phyloP scores from a whole-genome alignment of 2,113 vertebrate species.

The Calypte anna region DNA sequence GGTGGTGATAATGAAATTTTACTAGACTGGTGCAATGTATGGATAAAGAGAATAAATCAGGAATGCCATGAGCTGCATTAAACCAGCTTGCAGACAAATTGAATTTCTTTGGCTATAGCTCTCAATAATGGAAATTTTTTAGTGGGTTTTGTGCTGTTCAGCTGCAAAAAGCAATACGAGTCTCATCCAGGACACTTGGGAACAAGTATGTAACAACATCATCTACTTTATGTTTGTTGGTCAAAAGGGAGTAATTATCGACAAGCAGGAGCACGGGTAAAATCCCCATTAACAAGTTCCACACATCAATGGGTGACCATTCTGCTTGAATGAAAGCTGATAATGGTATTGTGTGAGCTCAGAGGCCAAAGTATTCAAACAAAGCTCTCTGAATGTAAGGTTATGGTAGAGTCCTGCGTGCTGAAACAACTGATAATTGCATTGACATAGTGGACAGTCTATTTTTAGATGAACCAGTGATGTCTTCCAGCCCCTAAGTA shows the following conservation, averaged over 20 bases:
- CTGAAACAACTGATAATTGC: slow-evolving; percentile 17
- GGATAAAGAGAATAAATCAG: background rate
- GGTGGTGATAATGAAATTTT: background rate
- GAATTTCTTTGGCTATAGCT: background rate
- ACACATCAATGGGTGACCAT: slow-evolving; percentile 38
- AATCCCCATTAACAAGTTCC: slow-evolving; percentile 62
- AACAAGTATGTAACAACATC: background rate
- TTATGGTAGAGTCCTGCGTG: background rate
- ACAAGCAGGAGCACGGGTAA: background rate
- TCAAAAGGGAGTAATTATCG: background rate
- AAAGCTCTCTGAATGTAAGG: background rate
- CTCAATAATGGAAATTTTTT: background rate
- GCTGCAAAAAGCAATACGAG: background rate
- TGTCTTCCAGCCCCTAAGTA: slow-evolving; percentile 27
- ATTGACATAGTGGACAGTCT: background rate
- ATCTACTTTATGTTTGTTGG: background rate
- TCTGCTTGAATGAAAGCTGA: background rate
- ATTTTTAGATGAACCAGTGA: slow-evolving; percentile 47
- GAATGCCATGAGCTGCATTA: background rate
- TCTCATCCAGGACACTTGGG: background rate
- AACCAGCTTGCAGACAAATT: background rate
- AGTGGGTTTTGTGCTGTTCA: background rate
- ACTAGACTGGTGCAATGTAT: background rate
- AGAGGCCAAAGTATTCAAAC: background rate
- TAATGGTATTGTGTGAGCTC: background rate